Conservation (phyloP, 2,888 invertebrate genomes). For the Ichneumoninae sp. region DNA sequence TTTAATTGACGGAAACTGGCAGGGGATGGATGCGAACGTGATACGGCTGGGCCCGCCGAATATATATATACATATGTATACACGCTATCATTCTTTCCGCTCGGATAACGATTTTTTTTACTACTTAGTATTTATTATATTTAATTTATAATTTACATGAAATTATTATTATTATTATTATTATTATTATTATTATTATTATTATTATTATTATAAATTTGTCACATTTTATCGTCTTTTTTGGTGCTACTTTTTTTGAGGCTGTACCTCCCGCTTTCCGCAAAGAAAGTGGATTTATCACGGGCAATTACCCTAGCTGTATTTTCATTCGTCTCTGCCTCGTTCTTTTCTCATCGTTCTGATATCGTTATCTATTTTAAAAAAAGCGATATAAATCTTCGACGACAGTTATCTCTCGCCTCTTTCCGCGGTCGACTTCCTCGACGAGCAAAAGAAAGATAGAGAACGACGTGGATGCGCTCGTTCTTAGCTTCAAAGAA, state of each 20-base stretch:
- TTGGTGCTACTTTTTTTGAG: not conserved
- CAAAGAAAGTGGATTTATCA: not conserved
- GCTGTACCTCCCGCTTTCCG: not conserved
- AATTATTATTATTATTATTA: too few species aligned
- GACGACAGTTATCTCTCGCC: slow-evolving; percentile 5
- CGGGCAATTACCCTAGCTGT: not conserved
- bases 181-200: too few species aligned
- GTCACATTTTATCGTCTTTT: too few species aligned
- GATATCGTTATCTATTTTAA: slow-evolving; percentile 30
- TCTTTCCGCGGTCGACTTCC: not conserved
- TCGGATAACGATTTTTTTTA: not conserved
- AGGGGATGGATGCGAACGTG: slow-evolving; percentile 61
- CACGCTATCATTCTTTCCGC: not conserved
- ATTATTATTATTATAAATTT: too few species aligned
- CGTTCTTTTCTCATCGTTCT: slow-evolving; percentile 16
- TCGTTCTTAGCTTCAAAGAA: slow-evolving; percentile 64
- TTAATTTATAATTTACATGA: not conserved
- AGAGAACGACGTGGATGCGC: slow-evolving; percentile 21
- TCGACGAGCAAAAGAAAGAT: slow-evolving; percentile 26
- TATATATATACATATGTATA: slow-evolving; percentile 10
- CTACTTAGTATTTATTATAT: not conserved
- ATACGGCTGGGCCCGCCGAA: slow-evolving; percentile 29
- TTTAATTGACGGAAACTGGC: slow-evolving; percentile 80
- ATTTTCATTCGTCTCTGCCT: slow-evolving; percentile 13
- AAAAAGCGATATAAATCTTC: slow-evolving; percentile 24